These are phyloP conservation scores for Julus scandinavius DNA, from an alignment of 2,888 invertebrate genomes.

Conservation along the genomic window DNA sequence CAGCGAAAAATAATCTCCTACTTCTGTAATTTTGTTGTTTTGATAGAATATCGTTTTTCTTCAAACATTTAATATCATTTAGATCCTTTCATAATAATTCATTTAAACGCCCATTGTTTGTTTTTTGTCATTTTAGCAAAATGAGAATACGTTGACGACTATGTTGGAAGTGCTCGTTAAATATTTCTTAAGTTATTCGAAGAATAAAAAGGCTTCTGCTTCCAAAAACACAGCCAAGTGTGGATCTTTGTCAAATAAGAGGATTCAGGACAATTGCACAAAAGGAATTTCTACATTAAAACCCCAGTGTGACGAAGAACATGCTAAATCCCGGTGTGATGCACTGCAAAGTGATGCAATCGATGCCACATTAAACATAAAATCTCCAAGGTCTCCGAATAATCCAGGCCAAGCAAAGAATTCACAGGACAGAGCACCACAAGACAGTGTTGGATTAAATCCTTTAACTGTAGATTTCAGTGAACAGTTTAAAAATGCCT, in stretches of 20 bases:
- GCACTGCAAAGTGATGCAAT: not conserved
- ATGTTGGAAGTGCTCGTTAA: slow-evolving; percentile 40
- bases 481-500: not conserved
- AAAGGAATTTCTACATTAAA: not conserved
- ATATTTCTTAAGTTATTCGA: slow-evolving; percentile 41
- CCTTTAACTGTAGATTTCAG: not conserved
- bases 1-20: no score
- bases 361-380: not conserved
- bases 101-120: no score
- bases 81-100: no score
- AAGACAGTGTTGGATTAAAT: not conserved
- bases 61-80: no score
- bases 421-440: not conserved
- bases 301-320: not conserved
- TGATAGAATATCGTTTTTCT: no score
- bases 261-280: not conserved
- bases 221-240: not conserved
- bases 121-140: slow-evolving; percentile 7
- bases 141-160: not conserved
- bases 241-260: not conserved
- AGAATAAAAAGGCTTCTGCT: not conserved
- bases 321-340: not conserved
- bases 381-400: not conserved
- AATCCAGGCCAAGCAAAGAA: not conserved
- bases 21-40: no score